phyloP scores from a whole-genome alignment of 2,888 invertebrate genomes.

The Tyria jacobaeae region DNA sequence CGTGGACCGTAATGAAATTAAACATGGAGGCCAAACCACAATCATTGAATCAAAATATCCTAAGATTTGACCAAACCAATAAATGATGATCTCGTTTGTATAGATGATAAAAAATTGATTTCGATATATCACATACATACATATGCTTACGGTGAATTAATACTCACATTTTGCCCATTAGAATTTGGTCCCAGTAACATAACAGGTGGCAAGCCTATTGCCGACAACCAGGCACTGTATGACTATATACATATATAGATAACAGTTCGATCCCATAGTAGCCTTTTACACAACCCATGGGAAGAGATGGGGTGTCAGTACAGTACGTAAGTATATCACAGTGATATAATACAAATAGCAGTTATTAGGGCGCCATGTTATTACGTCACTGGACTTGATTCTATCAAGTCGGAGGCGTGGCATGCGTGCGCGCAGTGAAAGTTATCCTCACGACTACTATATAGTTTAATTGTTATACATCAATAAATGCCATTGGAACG shows the following conservation, averaged over 20 bases:
- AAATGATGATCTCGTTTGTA: constrained; percentile 47
- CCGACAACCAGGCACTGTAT: too few relatives aligned
- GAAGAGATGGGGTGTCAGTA: too few relatives aligned
- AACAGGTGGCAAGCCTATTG: too few relatives aligned
- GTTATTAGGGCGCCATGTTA: constrained; percentile 56
- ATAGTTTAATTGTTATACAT: constrained; percentile 63
- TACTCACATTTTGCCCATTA: too few relatives aligned
- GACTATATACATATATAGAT: too few relatives aligned
- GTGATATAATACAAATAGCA: constrained; percentile 50
- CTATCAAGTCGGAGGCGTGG: constrained; percentile 50
- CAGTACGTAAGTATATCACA: too few relatives aligned
- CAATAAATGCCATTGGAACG: constrained; percentile 49
- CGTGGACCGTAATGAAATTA: constrained; percentile 14
- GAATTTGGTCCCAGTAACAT: too few relatives aligned
- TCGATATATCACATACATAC: too few relatives aligned
- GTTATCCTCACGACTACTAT: constrained; percentile 70
- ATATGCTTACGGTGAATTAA: too few relatives aligned
- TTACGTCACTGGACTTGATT: constrained; percentile 54
- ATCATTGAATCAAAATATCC: constrained; percentile 31
- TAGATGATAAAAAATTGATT: constrained; percentile 48
- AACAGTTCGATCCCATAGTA: too few relatives aligned
- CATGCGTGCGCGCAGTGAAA: constrained; percentile 75
- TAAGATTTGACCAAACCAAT: constrained; percentile 41
- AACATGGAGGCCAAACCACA: constrained; percentile 24
- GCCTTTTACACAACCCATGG: too few relatives aligned